phyloP scores from a whole-genome alignment of 1,140 invertebrate species.

The Bombus affinis region DNA sequence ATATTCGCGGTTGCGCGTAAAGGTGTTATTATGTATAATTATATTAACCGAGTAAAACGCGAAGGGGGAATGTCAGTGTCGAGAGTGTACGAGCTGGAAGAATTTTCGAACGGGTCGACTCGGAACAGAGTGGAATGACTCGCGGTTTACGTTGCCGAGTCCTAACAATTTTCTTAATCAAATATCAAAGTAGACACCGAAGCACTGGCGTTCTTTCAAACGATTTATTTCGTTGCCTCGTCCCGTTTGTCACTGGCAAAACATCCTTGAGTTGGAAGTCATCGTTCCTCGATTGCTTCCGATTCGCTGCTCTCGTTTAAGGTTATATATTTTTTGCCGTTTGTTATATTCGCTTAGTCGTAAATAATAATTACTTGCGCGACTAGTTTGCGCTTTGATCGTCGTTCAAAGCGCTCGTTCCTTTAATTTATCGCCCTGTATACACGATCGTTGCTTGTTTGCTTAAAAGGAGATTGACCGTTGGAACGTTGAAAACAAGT shows the following conservation, averaged over 20 bases:
- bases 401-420: background rate
- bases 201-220: background rate
- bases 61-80: conserved; percentile 16
- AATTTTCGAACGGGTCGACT: conserved; percentile 30
- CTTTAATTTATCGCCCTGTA: too few species aligned
- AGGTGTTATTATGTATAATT: conserved; percentile 68
- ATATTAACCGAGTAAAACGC: conserved; percentile 47
- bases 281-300: background rate
- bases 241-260: background rate
- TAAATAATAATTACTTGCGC: conserved; percentile 7
- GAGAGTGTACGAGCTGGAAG: conserved; percentile 14
- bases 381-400: too few species aligned
- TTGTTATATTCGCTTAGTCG: conserved; percentile 3
- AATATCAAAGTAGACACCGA: conserved; percentile 26
- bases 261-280: background rate
- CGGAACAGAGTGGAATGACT: conserved; percentile 53
- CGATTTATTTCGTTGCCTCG: conserved; percentile 16
- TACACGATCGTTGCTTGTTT: background rate
- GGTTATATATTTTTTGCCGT: too few species aligned
- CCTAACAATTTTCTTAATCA: conserved; percentile 60
- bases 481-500: background rate
- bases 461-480: background rate
- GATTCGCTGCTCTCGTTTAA: conserved; percentile 5
- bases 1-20: conserved; percentile 61
- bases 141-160: conserved; percentile 51